Evolutionary conservation across 2,888 invertebrate genomes (phyloP), one percentile per base, ranked within the genome.

Genomic region (Papilio elwesi): DNA sequence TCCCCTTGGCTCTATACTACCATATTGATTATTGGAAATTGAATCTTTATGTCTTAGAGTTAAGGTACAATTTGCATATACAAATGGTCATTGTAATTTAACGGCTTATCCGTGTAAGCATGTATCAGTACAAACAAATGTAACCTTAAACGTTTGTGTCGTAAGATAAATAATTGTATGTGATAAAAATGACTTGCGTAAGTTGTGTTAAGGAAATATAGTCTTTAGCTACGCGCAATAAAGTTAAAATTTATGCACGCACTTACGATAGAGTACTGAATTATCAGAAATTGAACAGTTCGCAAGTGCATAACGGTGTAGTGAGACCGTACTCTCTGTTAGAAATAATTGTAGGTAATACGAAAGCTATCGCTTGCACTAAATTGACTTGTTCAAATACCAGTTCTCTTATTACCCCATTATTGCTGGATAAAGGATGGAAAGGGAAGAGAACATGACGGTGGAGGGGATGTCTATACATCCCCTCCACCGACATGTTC

Each of bases 51-150:
- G 47, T 43, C 12, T 38, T 43, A 6, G 16, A 0, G 13, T 67
- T 55, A 26, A 26, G n/a, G 48, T 68, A 16, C 9, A 48, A 48
- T 68, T 38, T 62, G 6, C 11, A 7, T 68, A 51, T 13, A 26
- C n/a, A 49, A 51, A 62, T 51, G 59, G 36, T 59, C 51, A 68
- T 68, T 49, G 59, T 51, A 48, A 48, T 65, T 26, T 26, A 71
- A 71, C 57, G 71, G 71, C 66, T 66, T 57, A 59, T 71, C 57
- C 43, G 48, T 9, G 48, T 48, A 64, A 53, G 38, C 47, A 26
- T 11, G 36, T 47, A 55, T 48, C 16, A 64, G 43, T 59, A 59
- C 62, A 62, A 16, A 49, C 47, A 62, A 69, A 69, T 63, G 12
- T 69, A 62, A 38, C 10, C 43, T 55, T 36, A 57, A 71, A 49